Base-by-base conservation (phyloP, 2,797 vertebrate genomes). In the Novumbra hubbsi region DNA sequence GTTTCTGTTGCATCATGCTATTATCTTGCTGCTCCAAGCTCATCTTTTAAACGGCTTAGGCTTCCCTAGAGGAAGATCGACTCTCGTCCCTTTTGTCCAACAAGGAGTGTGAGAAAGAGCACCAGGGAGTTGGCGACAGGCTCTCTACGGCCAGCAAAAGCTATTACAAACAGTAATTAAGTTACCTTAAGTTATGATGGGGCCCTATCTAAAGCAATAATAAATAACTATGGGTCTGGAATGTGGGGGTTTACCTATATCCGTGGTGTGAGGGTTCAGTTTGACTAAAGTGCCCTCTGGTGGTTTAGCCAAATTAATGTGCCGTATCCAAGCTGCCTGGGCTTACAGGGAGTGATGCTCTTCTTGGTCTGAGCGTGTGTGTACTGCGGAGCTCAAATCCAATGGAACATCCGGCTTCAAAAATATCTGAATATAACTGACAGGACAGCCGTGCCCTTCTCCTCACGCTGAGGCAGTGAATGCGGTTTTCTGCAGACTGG, bases 211-310 rank as follows among this genome's bases (percentile, higher is more conserved):
- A 72, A 73, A 72, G 78, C 74, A 77, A 76, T 76, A 79, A 81
- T 73, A 74, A 78, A 76, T 77, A 17, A 49, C 49, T 68, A 52
- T 57, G 73, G 17, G 60, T 19, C 27, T 67, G 73, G 41, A 5
- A 21, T 57, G 7, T 38, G 3, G 15, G 50, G n/a, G 55, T 57
- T 57, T 57, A 21, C 55, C 14, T 16, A 62, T 5, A 28, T 28
- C 11, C 34, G 14, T 2, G 9, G 16, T 30, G 48, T 27, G 24
- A 16, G 16, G 21, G 52, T 83, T 85, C 80, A 82, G 78, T 79
- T 85, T 84, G 83, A 84, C 83, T 80, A 70, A 88, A 81, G 82
- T 82, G 77, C 83, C 83, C 85, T 81, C 84, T 88, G 73, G 78
- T 83, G 83, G 79, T 57, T 19, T 27, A 69, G 66, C 19, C 14